Percentiles rank a stretch among this genome's conserved stretches.
Evolutionary conservation across 2,797 vertebrate genomes (phyloP).

Genomic region (Acanthornis magna): DNA sequence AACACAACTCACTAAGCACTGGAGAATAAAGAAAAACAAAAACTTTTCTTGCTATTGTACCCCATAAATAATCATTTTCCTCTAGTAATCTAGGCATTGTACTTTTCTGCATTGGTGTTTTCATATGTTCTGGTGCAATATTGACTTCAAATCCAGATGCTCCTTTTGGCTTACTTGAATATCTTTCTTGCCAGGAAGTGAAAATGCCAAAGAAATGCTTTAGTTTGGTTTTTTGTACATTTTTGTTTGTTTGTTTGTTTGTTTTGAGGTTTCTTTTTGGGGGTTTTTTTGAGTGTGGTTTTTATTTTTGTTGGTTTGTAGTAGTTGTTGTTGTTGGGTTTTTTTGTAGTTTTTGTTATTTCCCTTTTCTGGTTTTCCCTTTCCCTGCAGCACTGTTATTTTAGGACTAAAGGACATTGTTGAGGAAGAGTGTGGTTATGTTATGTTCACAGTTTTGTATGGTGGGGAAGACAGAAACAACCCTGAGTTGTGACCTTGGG

Average conservation of each 20-base stretch:
- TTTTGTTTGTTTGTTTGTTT: background rate
- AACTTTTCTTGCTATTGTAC: slow-evolving; percentile 60
- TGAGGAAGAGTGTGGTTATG: background rate
- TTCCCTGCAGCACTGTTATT: background rate
- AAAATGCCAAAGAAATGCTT: slow-evolving; percentile 43
- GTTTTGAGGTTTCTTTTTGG: background rate
- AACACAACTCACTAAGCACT: slow-evolving; percentile 64
- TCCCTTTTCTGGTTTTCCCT: background rate
- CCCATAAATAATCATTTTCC: slow-evolving; percentile 66
- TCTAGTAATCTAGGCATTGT: slow-evolving; percentile 57
- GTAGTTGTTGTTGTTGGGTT: no score
- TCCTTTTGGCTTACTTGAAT: slow-evolving; percentile 58
- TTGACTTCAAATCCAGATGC: slow-evolving; percentile 62
- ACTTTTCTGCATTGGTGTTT: slow-evolving; percentile 52
- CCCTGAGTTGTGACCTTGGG: background rate
- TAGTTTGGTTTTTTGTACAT: background rate
- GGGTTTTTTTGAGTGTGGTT: background rate
- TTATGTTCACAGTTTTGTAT: background rate
- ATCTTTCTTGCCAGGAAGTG: slow-evolving; percentile 43
- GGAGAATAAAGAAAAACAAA: slow-evolving; percentile 65
- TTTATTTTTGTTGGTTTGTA: background rate
- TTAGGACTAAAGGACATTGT: background rate
- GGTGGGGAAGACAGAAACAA: background rate
- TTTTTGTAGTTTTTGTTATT: background rate
- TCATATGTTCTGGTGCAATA: slow-evolving; percentile 53